Percentiles rank a stretch among this genome's conserved stretches.
These are phyloP conservation scores for Shargacucullia verbasci DNA, from an alignment of 2,888 invertebrate genomes.

Conservation along the genomic window DNA sequence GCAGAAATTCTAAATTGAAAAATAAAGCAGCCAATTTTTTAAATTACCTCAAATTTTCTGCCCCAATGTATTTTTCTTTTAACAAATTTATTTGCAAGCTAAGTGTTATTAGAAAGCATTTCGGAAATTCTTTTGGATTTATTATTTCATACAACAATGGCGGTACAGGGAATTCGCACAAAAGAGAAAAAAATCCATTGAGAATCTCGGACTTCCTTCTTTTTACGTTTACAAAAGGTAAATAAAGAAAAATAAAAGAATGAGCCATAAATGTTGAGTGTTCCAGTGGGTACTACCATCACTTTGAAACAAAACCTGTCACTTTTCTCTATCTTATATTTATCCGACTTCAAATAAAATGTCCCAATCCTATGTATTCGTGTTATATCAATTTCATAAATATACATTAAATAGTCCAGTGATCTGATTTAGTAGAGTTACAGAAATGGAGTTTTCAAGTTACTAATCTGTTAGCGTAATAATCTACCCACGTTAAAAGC, in stretches of 20 bases:
- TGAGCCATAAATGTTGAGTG: conserved; percentile 31
- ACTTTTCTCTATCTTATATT: background rate
- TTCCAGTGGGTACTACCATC: conserved; percentile 9
- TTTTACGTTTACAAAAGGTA: conserved; percentile 52
- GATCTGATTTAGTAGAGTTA: too few relatives aligned
- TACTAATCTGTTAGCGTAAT: too few relatives aligned
- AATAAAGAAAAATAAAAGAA: conserved; percentile 43
- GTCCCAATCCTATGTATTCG: too few relatives aligned
- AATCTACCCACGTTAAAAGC: too few relatives aligned
- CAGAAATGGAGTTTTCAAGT: too few relatives aligned
- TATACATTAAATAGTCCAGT: too few relatives aligned
- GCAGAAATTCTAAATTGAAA: conserved; percentile 23
- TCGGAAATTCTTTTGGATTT: conserved; percentile 37
- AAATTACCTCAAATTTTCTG: conserved; percentile 19
- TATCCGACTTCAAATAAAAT: too few relatives aligned
- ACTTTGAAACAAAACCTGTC: background rate
- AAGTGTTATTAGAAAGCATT: conserved; percentile 50
- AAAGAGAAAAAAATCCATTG: conserved; percentile 45
- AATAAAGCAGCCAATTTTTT: conserved; percentile 28
- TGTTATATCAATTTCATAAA: too few relatives aligned
- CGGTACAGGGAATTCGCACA: conserved; percentile 29
- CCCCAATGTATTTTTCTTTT: conserved; percentile 29
- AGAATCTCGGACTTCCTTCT: conserved; percentile 40
- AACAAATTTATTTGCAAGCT: conserved; percentile 35
- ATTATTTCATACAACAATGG: conserved; percentile 51